Evolutionary conservation across 2,113 vertebrate genomes (phyloP), one percentile per base, ranked within the genome.

Genomic region (Oceanodroma tethys): DNA sequence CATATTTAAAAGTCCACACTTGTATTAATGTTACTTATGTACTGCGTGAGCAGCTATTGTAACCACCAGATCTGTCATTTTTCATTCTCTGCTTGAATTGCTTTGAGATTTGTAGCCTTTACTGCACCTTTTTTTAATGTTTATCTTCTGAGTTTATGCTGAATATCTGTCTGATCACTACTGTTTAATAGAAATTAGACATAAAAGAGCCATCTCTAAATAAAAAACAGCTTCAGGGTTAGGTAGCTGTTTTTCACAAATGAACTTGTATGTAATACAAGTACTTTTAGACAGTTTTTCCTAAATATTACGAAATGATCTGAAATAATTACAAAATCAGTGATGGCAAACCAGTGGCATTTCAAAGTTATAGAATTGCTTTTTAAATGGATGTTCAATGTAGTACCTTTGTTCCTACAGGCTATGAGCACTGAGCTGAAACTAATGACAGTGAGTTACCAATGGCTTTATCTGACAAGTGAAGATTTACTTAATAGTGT

Each of bases 311-410:
- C 93, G 83, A 98, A 96, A 78, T 97, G 26, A 97, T 97, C 94
- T 98, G 97, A 98, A 98, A 98, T 98, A 98, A 98, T 97, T 98
- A 96, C 65, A 97, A 94, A 93, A 97, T 94, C 94, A 97, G 89
- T 97, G 98, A 94, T 95, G 90, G 93, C 83, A 98, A 98, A 98
- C 90, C 90, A 80, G 92, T 98, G 96, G 82, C 96, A 98, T 98
- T 98, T 98, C 92, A 95, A 90, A 96, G 81, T 96, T 96, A 96
- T 92, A 53, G 96, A 98, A 98, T 97, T 97, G 90, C 91, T 97
- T 98, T 98, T 97, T 96, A 97, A 98, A 97, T 97, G 82, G 95
- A 96, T 95, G 92, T 90, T 94, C 91, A 96, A 23, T 98, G 90
- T 89, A 97, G 87, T 20, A 53, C 73, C 90, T 97, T 97, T 97